These are phyloP conservation scores for Polyergus mexicanus DNA, from an alignment of 1,140 invertebrate genomes.

Conservation along the genomic window DNA sequence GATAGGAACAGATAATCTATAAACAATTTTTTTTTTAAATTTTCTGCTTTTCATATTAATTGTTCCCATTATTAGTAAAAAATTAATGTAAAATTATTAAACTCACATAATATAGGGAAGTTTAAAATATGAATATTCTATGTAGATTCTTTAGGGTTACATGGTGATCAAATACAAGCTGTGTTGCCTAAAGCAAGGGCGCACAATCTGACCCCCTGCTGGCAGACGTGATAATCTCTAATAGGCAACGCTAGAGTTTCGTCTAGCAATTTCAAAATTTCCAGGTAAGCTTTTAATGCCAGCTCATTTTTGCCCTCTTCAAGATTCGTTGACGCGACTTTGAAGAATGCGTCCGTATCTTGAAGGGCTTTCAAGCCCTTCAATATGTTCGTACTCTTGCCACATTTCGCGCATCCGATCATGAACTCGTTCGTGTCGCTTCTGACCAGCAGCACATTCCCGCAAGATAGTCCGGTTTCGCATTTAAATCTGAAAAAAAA, in stretches of 20 bases:
- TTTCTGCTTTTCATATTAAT: too few species aligned
- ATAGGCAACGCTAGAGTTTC: conserved; percentile 91
- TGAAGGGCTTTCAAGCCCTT: conserved; percentile 92
- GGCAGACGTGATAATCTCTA: conserved; percentile 93
- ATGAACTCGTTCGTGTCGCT: conserved; percentile 90
- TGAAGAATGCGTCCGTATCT: conserved; percentile 91
- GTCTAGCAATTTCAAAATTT: conserved; percentile 91
- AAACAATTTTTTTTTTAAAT: too few species aligned
- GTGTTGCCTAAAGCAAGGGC: conserved; percentile 90
- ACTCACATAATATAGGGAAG: not conserved
- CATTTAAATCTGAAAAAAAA: conserved; percentile 86
- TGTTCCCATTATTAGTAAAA: too few species aligned
- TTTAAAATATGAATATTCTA: not conserved
- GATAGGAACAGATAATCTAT: too few species aligned
- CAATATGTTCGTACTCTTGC: conserved; percentile 91
- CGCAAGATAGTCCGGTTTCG: conserved; percentile 88
- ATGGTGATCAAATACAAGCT: conserved; percentile 29
- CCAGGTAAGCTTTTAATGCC: conserved; percentile 90
- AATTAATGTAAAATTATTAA: too few species aligned
- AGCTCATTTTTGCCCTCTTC: conserved; percentile 89
- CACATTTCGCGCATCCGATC: conserved; percentile 90
- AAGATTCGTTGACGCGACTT: conserved; percentile 89
- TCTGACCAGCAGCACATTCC: conserved; percentile 89
- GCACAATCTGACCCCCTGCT: conserved; percentile 92
- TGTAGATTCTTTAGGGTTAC: not conserved